Conservation (phyloP, 2,888 invertebrate genomes). For the Volucella inflata region DNA sequence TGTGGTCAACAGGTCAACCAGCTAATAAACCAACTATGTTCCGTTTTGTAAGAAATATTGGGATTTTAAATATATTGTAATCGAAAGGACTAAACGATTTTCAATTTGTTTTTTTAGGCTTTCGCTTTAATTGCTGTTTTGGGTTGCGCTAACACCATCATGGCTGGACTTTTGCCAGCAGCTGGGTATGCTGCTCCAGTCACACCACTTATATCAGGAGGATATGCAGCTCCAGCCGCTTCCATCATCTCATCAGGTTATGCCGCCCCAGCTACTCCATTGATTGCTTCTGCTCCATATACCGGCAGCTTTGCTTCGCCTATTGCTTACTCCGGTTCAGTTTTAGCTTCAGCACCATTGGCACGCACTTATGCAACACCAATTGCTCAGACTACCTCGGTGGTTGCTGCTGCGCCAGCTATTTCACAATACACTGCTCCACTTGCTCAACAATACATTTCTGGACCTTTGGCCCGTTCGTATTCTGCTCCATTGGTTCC, state of each 20-base stretch:
- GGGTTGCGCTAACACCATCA: conserved; percentile 14
- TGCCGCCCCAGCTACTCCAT: conserved; percentile 10
- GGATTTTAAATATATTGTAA: background rate
- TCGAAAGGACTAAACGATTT: background rate
- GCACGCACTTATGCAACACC: conserved; percentile 26
- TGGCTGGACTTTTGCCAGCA: conserved; percentile 33
- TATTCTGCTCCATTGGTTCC: conserved; percentile 44
- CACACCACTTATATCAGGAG: conserved; percentile 4
- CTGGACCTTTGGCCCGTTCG: conserved; percentile 33
- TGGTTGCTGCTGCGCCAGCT: conserved; percentile 18
- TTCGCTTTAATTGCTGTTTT: conserved; percentile 24
- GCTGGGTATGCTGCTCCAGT: conserved; percentile 24
- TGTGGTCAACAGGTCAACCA: conserved; percentile 38
- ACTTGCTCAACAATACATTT: conserved; percentile 40
- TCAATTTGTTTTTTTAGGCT: conserved; percentile 20
- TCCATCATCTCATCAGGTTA: conserved; percentile 32
- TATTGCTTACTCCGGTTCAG: conserved; percentile 31
- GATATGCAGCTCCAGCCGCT: conserved; percentile 20
- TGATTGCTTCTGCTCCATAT: conserved; percentile 37
- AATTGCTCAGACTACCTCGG: conserved; percentile 14
- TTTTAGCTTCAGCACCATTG: conserved; percentile 36
- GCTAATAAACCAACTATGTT: conserved; percentile 43
- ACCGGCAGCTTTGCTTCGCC: conserved; percentile 26
- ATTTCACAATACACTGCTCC: conserved; percentile 25
- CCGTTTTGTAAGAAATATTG: conserved; percentile 50